These are phyloP conservation scores for Archivesica marissinica DNA, from an alignment of 1,140 invertebrate species.

Conservation along the genomic window DNA sequence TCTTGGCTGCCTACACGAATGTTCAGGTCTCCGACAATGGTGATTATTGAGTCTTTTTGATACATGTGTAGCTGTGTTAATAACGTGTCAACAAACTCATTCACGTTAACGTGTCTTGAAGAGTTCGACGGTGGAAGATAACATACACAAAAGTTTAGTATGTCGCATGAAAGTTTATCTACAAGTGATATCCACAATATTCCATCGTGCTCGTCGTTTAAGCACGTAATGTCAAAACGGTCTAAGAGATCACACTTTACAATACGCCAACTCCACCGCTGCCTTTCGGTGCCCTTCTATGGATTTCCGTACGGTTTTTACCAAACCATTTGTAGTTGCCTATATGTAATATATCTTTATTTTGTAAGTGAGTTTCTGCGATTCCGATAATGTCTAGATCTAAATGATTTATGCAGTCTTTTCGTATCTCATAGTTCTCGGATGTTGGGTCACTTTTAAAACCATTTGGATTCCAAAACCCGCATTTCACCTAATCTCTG, in stretches of 20 bases:
- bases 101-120: not conserved
- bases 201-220: slow-evolving; percentile 36
- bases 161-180: not conserved
- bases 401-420: slow-evolving; percentile 7
- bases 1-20: not conserved
- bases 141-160: not conserved
- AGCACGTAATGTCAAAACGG: not conserved
- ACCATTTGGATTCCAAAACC: slow-evolving; percentile 36
- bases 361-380: slow-evolving; percentile 55
- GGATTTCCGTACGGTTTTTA: slow-evolving; percentile 44
- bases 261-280: slow-evolving; percentile 42
- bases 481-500: too few relatives aligned
- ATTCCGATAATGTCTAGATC: slow-evolving; percentile 49
- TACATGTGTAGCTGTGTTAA: not conserved
- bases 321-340: slow-evolving; percentile 46
- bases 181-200: slow-evolving; percentile 46
- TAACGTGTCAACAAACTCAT: not conserved
- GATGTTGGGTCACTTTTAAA: not conserved
- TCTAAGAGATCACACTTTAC: slow-evolving; percentile 17
- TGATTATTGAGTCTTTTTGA: not conserved
- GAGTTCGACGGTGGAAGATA: not conserved
- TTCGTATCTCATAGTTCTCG: slow-evolving; percentile 18
- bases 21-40: not conserved
- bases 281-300: slow-evolving; percentile 42
- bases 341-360: slow-evolving; percentile 29